phyloP scores from a whole-genome alignment of 1,140 invertebrate species.

The Teleogryllus occipitalis region DNA sequence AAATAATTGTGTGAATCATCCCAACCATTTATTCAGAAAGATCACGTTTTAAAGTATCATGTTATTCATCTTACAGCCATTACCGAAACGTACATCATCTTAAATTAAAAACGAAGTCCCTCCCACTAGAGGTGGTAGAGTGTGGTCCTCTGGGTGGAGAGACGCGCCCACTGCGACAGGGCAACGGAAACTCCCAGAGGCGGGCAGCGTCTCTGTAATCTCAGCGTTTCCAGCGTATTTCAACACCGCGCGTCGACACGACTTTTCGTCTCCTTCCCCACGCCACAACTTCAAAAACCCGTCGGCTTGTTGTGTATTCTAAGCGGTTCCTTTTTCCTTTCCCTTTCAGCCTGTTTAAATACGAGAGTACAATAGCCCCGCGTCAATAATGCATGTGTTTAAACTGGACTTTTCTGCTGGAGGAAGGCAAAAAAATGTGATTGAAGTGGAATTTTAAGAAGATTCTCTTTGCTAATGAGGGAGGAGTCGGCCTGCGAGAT shows the following conservation, averaged over 20 bases:
- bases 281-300: neutral
- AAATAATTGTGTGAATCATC: too few species aligned
- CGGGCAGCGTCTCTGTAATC: neutral
- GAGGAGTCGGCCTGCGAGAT: neutral
- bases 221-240: neutral
- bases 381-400: neutral
- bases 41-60: too few species aligned
- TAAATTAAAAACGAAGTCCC: too few species aligned
- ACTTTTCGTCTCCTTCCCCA: neutral
- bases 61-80: too few species aligned
- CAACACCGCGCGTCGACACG: neutral
- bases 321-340: neutral
- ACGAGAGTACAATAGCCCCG: neutral
- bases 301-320: neutral
- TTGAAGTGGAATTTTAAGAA: neutral
- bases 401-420: neutral
- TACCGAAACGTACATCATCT: too few species aligned
- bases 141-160: too few species aligned
- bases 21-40: too few species aligned
- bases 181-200: neutral
- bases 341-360: neutral
- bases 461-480: neutral
- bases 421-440: neutral
- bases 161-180: too few species aligned
- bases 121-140: too few species aligned